Evolutionary conservation across 2,113 vertebrate genomes (phyloP).

Genomic region (Dromas ardeola): DNA sequence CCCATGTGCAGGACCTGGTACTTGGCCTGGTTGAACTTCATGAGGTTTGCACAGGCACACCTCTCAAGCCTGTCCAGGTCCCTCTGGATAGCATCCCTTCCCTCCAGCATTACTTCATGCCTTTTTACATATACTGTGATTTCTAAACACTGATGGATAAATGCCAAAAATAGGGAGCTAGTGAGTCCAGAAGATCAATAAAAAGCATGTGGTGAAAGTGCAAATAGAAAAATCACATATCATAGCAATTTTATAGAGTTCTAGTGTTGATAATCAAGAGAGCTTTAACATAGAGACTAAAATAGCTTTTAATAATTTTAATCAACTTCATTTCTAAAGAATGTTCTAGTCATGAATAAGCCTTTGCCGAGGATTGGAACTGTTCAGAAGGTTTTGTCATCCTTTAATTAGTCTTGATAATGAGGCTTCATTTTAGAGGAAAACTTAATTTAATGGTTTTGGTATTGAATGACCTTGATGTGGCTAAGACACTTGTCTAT

Average conservation of each 20-base stretch:
- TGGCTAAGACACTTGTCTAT: conserved; percentile 66
- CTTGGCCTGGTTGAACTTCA: background rate
- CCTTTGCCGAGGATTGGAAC: conserved; percentile 8
- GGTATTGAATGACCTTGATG: conserved; percentile 70
- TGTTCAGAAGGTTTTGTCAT: conserved; percentile 53
- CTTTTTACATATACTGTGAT: background rate
- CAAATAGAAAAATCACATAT: background rate
- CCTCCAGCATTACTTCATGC: background rate
- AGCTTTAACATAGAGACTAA: conserved; percentile 29
- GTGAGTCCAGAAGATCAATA: conserved; percentile 1
- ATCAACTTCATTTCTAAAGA: conserved; percentile 29
- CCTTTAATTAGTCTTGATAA: conserved; percentile 72
- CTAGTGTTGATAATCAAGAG: background rate
- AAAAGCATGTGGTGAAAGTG: background rate
- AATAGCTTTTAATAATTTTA: conserved; percentile 41
- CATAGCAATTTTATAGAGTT: background rate
- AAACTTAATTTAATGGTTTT: conserved; percentile 67
- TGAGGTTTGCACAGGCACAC: background rate
- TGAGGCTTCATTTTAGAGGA: conserved; percentile 65
- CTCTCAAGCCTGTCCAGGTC: background rate
- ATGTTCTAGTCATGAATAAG: conserved; percentile 19
- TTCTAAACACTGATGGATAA: background rate
- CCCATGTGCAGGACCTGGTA: background rate
- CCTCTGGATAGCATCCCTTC: background rate
- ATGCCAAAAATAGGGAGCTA: background rate